A percentile compares a stretch with the other conserved stretches of the same genome.
Conservation (phyloP, 2,888 invertebrate species). For the Volucella inflata region DNA sequence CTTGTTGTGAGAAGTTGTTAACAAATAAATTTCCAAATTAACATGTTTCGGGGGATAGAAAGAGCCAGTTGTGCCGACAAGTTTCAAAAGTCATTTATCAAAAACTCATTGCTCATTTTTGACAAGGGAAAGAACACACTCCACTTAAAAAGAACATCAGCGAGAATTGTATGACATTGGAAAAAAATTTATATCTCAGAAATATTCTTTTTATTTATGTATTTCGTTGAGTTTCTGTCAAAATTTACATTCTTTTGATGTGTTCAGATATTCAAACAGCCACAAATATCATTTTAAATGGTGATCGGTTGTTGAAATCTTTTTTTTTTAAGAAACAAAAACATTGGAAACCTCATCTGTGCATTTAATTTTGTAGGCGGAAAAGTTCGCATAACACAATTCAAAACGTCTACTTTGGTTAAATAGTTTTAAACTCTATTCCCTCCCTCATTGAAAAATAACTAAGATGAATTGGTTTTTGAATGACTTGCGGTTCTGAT, state of each 20-base stretch:
- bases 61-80: background rate
- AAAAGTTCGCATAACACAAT: no score
- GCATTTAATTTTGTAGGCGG: no score
- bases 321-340: no score
- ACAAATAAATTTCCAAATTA: background rate
- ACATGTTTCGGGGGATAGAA: background rate
- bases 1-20: background rate
- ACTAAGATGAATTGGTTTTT: no score
- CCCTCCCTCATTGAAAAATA: no score
- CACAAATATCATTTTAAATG: conserved; percentile 3
- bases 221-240: background rate
- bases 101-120: background rate
- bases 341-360: no score
- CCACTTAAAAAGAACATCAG: conserved; percentile 5
- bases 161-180: conserved; percentile 21
- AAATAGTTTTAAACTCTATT: no score
- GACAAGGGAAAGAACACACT: background rate
- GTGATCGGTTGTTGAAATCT: background rate
- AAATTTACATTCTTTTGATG: background rate
- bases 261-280: background rate
- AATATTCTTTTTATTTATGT: conserved; percentile 7
- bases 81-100: background rate
- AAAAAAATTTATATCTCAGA: conserved; percentile 18
- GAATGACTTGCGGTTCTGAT: no score
- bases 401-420: no score